These are phyloP conservation scores for Drosophila kambysellisi DNA, from an alignment of 2,888 invertebrate species.

Conservation along the genomic window DNA sequence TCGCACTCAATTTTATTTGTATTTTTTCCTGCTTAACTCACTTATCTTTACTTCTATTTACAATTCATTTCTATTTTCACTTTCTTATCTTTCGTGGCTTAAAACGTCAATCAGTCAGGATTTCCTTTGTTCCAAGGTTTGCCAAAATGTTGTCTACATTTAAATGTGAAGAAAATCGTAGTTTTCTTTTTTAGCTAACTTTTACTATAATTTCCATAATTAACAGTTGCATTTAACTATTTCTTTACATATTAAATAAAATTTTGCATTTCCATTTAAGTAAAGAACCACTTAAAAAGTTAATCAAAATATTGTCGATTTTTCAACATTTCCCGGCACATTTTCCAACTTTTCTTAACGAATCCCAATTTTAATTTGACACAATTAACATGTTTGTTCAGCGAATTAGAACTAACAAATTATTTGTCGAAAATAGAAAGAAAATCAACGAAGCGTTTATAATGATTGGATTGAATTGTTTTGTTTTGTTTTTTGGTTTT, in stretches of 20 bases:
- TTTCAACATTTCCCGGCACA: background rate
- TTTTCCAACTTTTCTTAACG: conserved; percentile 6
- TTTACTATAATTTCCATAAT: too few relatives aligned
- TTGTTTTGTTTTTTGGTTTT: conserved; percentile 1
- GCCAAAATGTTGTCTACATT: conserved; percentile 28
- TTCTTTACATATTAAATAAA: too few relatives aligned
- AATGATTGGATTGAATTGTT: conserved; percentile 40
- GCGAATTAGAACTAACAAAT: conserved; percentile 31
- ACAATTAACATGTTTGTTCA: conserved; percentile 48
- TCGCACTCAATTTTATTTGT: conserved; percentile 12
- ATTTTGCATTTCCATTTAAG: too few relatives aligned
- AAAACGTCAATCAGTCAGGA: conserved; percentile 34
- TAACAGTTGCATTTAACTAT: too few relatives aligned
- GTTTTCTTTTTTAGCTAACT: background rate
- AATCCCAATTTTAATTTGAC: conserved; percentile 54
- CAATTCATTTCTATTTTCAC: conserved; percentile 29
- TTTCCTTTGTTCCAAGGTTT: conserved; percentile 22
- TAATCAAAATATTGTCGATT: background rate
- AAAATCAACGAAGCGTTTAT: conserved; percentile 60
- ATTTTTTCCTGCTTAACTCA: background rate
- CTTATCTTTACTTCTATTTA: conserved; percentile 35
- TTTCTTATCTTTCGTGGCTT: conserved; percentile 40
- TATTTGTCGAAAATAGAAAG: conserved; percentile 1
- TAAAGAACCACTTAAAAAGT: background rate
- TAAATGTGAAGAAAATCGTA: background rate